phyloP scores from a whole-genome alignment of 2,797 vertebrate genomes.

The Ciconia nigra region DNA sequence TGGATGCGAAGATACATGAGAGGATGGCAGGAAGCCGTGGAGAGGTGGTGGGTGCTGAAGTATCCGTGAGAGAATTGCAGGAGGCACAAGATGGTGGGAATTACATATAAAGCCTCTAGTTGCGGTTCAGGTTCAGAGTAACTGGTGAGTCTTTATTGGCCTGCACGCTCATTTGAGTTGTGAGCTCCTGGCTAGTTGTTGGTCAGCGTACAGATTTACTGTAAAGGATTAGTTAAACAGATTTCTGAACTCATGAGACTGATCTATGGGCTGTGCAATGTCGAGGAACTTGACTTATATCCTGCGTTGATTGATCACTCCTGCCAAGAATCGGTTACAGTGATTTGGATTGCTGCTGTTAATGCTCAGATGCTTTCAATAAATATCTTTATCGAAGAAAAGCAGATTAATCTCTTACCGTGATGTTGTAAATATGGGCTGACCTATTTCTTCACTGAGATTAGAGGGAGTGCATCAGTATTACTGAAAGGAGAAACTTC shows the following conservation, averaged over 20 bases:
- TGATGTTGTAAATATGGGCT: background rate
- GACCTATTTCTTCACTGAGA: background rate
- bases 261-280: background rate
- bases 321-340: background rate
- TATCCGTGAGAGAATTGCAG: background rate
- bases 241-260: background rate
- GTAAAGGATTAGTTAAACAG: background rate
- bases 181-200: background rate
- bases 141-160: background rate
- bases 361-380: background rate
- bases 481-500: background rate
- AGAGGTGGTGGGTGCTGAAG: background rate
- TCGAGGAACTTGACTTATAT: background rate
- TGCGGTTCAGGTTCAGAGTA: background rate
- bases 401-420: background rate
- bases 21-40: background rate
- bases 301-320: background rate
- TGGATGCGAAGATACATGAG: background rate
- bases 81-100: background rate
- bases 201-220: background rate
- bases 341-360: background rate
- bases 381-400: background rate
- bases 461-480: background rate
- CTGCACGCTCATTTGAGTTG: background rate
- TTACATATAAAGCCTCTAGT: background rate